These are phyloP conservation scores for Ricordea florida DNA, from an alignment of 92 coral and sea anemone genomes.

Conservation along the genomic window DNA sequence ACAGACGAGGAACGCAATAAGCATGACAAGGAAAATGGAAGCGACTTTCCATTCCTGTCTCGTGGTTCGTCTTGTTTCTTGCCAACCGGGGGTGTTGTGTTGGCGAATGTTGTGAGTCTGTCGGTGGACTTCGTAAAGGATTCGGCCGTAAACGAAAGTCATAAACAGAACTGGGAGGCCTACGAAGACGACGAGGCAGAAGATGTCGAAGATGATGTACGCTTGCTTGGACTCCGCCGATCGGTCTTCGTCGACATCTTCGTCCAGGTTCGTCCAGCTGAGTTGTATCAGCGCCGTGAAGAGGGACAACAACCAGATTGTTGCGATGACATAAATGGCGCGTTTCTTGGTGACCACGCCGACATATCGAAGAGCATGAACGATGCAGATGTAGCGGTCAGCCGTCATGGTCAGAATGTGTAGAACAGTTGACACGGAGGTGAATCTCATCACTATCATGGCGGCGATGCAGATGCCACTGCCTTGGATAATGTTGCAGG, in stretches of 20 bases:
- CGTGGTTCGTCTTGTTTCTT: slow-evolving; percentile 37
- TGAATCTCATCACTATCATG: slow-evolving; percentile 45
- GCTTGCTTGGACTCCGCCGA: not conserved
- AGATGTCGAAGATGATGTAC: slow-evolving; percentile 50
- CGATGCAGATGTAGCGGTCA: slow-evolving; percentile 82
- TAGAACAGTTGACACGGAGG: slow-evolving; percentile 68
- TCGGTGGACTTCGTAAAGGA: slow-evolving; percentile 62
- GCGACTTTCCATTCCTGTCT: slow-evolving; percentile 69
- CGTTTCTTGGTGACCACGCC: slow-evolving; percentile 70
- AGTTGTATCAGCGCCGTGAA: slow-evolving; percentile 62
- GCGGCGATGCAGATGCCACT: slow-evolving; percentile 31
- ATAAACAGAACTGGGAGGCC: slow-evolving; percentile 57
- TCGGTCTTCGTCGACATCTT: slow-evolving; percentile 5
- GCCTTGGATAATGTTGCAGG: slow-evolving; percentile 52
- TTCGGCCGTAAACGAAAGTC: slow-evolving; percentile 57
- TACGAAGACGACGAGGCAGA: slow-evolving; percentile 46
- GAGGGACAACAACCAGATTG: slow-evolving; percentile 53
- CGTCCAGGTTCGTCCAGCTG: slow-evolving; percentile 38
- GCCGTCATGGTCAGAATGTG: slow-evolving; percentile 73
- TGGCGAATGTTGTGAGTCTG: slow-evolving; percentile 57
- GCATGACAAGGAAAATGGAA: slow-evolving; percentile 52
- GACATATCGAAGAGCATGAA: slow-evolving; percentile 67
- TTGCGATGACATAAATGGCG: slow-evolving; percentile 25
- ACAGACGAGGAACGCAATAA: slow-evolving; percentile 49
- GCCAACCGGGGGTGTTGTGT: slow-evolving; percentile 66